A percentile compares a stretch with the other conserved stretches of the same genome.
Evolutionary conservation across 2,888 invertebrate species (phyloP).

Genomic region (Phymatocera aterrima): DNA sequence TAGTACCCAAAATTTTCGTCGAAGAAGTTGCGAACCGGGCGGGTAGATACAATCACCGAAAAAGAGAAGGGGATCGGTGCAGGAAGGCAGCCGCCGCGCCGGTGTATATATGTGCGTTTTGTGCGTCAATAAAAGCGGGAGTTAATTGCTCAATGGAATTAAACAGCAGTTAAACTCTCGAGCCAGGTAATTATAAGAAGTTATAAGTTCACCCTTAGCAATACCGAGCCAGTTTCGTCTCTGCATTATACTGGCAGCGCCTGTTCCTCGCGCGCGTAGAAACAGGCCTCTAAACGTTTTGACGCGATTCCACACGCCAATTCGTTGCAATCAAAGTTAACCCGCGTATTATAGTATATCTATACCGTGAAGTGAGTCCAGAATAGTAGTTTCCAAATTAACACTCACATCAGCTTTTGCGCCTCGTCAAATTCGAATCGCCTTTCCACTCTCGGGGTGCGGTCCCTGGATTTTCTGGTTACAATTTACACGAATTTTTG

Average conservation of each 20-base stretch:
- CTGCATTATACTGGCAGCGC: slow-evolving; percentile 7
- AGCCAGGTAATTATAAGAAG: slow-evolving; percentile 72
- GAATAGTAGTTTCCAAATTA: slow-evolving; percentile 7
- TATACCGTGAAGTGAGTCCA: not conserved
- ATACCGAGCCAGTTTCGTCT: not conserved
- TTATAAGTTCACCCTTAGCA: slow-evolving; percentile 61
- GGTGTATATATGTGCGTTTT: slow-evolving; percentile 25
- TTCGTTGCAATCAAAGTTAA: slow-evolving; percentile 73
- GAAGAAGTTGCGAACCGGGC: not conserved
- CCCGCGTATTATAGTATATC: slow-evolving; percentile 55
- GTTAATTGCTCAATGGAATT: slow-evolving; percentile 72
- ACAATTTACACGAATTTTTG: no score
- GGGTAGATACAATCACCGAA: slow-evolving; percentile 19
- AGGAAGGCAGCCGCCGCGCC: slow-evolving; percentile 1
- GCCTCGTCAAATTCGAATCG: slow-evolving; percentile 12
- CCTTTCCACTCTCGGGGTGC: no score
- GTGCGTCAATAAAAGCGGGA: slow-evolving; percentile 63
- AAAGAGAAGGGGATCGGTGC: slow-evolving; percentile 15
- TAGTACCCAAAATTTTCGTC: not conserved
- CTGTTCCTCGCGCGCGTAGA: slow-evolving; percentile 2
- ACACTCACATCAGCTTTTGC: slow-evolving; percentile 21
- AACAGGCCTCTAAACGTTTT: not conserved
- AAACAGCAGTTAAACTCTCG: slow-evolving; percentile 70
- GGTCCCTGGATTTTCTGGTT: no score
- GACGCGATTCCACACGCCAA: slow-evolving; percentile 55